These are phyloP conservation scores for Nyctalus aviator DNA, from an alignment of 2,797 vertebrate genomes.

Conservation along the genomic window DNA sequence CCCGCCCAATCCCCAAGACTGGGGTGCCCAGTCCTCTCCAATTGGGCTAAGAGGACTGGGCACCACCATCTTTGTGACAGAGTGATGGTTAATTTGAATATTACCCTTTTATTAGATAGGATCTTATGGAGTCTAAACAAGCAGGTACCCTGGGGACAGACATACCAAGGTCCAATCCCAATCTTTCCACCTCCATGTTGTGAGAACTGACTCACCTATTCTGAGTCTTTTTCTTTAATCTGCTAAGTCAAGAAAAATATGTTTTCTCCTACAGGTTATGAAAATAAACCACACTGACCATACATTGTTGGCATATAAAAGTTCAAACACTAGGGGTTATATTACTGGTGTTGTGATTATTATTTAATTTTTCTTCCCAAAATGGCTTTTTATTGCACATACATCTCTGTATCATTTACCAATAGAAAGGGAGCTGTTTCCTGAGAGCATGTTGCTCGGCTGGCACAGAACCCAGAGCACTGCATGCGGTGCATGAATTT, in stretches of 20 bases:
- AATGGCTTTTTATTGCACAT: background rate
- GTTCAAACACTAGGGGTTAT: background rate
- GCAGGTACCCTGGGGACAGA: background rate
- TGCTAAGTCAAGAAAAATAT: background rate
- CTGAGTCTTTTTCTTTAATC: background rate
- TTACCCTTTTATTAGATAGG: too few species aligned
- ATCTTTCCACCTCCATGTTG: background rate
- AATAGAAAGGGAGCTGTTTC: background rate
- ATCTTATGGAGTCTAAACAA: fast-evolving
- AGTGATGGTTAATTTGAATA: too few species aligned
- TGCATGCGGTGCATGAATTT: background rate
- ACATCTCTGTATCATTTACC: background rate
- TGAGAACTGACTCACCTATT: background rate
- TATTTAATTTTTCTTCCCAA: background rate
- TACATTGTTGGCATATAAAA: background rate
- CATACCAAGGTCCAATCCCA: background rate
- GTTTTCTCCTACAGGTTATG: background rate
- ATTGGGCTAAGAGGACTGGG: too few species aligned
- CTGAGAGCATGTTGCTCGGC: background rate
- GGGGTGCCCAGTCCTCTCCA: too few species aligned
- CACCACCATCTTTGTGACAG: too few species aligned
- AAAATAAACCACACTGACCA: background rate
- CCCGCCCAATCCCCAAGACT: too few species aligned
- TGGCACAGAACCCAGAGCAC: background rate
- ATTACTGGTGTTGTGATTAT: background rate